phyloP scores from a whole-genome alignment of 2,888 invertebrate species.

The Lymantria monacha region DNA sequence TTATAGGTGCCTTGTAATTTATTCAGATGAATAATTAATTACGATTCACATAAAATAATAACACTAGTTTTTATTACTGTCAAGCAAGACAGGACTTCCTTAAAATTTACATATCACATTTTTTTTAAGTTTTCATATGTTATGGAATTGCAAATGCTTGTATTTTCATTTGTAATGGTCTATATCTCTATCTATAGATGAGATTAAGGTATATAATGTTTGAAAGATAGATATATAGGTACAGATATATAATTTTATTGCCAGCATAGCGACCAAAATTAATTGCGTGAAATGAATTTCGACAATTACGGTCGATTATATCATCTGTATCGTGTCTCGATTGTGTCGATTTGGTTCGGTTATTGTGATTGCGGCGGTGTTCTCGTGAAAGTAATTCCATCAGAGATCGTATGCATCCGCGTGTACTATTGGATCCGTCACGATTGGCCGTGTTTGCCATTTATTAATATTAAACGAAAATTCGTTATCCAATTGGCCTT shows the following conservation, averaged over 20 bases:
- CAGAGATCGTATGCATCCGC: slow-evolving; percentile 61
- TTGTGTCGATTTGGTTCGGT: slow-evolving; percentile 54
- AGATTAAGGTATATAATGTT: no score
- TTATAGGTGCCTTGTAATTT: no score
- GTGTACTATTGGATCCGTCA: slow-evolving; percentile 65
- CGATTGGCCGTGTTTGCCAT: slow-evolving; percentile 70
- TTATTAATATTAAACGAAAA: slow-evolving; percentile 80
- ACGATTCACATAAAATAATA: no score
- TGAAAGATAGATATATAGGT: background rate
- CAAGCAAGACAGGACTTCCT: no score
- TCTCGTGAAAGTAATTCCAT: slow-evolving; percentile 65
- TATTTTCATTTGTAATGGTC: no score
- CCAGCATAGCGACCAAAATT: slow-evolving; percentile 27
- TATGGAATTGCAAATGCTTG: no score
- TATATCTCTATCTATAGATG: no score
- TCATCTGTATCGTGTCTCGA: slow-evolving; percentile 51
- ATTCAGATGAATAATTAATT: no score
- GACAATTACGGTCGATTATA: slow-evolving; percentile 49
- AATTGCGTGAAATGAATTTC: slow-evolving; percentile 42
- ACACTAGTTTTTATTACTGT: no score
- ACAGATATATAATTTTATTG: slow-evolving; percentile 7
- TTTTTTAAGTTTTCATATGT: no score
- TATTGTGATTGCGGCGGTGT: slow-evolving; percentile 37
- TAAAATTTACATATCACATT: no score
- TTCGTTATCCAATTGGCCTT: slow-evolving; percentile 80